Conservation (phyloP, 1,140 invertebrate genomes). For the Hermatobates lingyangjiaoensis region DNA sequence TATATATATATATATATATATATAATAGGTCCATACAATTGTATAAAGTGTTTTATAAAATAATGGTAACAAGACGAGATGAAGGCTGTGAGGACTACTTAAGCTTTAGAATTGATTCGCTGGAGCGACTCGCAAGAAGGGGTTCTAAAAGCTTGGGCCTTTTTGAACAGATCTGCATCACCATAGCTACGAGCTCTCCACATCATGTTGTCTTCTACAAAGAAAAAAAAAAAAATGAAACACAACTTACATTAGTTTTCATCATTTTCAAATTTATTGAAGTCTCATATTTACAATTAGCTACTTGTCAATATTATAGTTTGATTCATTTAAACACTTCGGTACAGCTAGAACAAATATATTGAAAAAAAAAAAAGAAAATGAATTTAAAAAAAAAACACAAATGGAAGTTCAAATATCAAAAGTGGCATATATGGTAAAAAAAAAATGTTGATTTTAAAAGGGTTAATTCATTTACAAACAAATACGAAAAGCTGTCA, state of each 20-base stretch:
- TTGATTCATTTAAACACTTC: neutral
- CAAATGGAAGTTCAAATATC: too few relatives aligned
- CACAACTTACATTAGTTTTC: neutral
- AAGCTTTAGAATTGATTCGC: too few relatives aligned
- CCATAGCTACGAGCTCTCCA: conserved; percentile 71
- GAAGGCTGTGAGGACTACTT: too few relatives aligned
- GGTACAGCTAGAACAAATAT: neutral
- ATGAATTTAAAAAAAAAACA: too few relatives aligned
- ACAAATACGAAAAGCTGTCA: too few relatives aligned
- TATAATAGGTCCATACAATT: too few relatives aligned
- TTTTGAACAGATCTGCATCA: conserved; percentile 48
- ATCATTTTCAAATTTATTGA: neutral
- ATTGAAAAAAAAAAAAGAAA: neutral
- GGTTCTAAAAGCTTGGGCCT: conserved; percentile 63
- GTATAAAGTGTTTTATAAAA: too few relatives aligned
- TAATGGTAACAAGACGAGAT: too few relatives aligned
- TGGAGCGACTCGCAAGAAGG: conserved; percentile 74
- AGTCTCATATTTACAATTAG: neutral
- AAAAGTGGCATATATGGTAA: too few relatives aligned
- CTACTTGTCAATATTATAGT: neutral
- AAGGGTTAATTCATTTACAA: too few relatives aligned
- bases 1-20: too few relatives aligned
- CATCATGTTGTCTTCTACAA: conserved; percentile 64
- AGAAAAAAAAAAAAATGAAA: conserved; percentile 14
- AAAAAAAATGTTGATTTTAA: too few relatives aligned